These are phyloP conservation scores for Leptobrachium leishanense DNA, from an alignment of 2,113 vertebrate genomes.

Conservation along the genomic window DNA sequence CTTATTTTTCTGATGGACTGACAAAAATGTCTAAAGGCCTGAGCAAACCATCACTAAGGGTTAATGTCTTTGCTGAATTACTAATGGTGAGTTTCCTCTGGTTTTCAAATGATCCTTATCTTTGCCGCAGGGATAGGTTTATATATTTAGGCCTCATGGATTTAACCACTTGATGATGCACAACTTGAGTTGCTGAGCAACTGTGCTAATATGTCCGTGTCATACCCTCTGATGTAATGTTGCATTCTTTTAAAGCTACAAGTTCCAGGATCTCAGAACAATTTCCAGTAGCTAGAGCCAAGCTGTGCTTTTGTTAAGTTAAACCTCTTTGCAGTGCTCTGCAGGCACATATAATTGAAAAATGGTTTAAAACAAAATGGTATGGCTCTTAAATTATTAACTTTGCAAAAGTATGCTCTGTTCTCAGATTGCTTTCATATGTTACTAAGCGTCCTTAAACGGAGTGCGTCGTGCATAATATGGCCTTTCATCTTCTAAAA, in stretches of 20 bases:
- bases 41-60: not conserved
- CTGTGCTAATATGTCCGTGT: not conserved
- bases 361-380: too few relatives aligned
- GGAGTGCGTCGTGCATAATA: too few relatives aligned
- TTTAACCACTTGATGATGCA: not conserved
- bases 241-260: conserved; percentile 3
- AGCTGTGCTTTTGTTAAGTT: not conserved
- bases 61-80: not conserved
- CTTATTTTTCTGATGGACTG: too few relatives aligned
- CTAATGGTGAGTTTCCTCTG: not conserved
- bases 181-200: conserved; percentile 10
- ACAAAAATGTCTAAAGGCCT: too few relatives aligned
- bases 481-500: too few relatives aligned
- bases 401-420: too few relatives aligned
- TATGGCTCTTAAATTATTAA: too few relatives aligned
- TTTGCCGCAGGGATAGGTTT: not conserved
- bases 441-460: too few relatives aligned
- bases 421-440: too few relatives aligned
- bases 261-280: not conserved
- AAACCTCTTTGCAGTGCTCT: not conserved
- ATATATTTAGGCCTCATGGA: not conserved
- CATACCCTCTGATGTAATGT: conserved; percentile 1
- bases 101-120: not conserved
- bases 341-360: not conserved
- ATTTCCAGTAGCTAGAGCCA: not conserved